Evolutionary conservation across 2,797 vertebrate genomes (phyloP).

Genomic region (Carcharodon carcharias): DNA sequence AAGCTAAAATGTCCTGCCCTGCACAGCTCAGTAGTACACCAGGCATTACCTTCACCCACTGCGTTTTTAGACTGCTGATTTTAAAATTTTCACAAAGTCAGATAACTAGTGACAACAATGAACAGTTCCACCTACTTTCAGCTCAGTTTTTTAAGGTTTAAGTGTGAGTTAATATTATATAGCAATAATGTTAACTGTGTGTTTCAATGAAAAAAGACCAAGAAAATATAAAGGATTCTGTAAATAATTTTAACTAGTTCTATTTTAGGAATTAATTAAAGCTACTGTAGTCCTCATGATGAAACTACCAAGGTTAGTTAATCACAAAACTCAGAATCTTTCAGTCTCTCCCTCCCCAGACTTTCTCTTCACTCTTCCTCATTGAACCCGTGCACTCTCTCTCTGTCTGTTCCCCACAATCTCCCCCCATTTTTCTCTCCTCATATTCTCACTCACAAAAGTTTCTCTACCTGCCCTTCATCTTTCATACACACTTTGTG

Average conservation of each 20-base stretch:
- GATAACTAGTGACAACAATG: background rate
- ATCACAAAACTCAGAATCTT: background rate
- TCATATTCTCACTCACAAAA: background rate
- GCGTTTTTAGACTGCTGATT: background rate
- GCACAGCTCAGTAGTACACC: background rate
- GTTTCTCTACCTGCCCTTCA: background rate
- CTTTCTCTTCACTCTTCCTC: background rate
- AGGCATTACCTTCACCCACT: background rate
- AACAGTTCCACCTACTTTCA: background rate
- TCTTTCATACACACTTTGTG: background rate
- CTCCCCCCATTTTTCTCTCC: background rate
- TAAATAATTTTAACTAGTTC: background rate
- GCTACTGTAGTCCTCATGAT: background rate
- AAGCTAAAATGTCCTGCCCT: background rate
- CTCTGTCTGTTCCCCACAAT: background rate
- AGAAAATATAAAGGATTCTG: background rate
- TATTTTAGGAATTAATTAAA: background rate
- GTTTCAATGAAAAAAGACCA: background rate
- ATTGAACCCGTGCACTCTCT: background rate
- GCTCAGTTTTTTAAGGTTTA: background rate
- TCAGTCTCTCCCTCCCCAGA: background rate
- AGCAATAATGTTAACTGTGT: background rate
- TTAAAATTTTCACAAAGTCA: background rate
- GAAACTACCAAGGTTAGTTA: background rate
- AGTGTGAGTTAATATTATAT: background rate